Percentiles rank a stretch among this genome's conserved stretches.
phyloP scores from a whole-genome alignment of 2,797 vertebrate species.

The Gymnopithys bicolor region DNA sequence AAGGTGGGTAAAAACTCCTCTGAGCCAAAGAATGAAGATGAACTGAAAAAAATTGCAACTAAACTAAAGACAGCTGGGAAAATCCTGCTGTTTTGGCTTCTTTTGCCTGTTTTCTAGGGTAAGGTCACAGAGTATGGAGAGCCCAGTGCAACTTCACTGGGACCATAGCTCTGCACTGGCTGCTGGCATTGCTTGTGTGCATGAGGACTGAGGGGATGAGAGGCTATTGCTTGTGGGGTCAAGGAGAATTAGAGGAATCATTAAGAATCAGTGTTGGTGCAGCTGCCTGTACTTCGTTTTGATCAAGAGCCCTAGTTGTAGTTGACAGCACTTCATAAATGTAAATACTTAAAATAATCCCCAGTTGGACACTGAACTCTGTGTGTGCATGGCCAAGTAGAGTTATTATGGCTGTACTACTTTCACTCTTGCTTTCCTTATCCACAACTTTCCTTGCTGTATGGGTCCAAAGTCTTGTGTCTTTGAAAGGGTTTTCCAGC shows the following conservation, averaged over 20 bases:
- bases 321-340: not conserved
- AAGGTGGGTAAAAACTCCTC: not conserved
- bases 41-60: not conserved
- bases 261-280: not conserved
- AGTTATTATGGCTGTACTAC: not conserved
- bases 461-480: not conserved
- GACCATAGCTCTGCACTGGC: not conserved
- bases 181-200: not conserved
- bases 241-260: not conserved
- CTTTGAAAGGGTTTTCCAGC: not conserved
- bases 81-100: not conserved
- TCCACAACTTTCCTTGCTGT: not conserved
- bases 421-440: not conserved
- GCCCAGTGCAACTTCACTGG: not conserved
- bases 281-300: not conserved
- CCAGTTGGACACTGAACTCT: not conserved
- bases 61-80: not conserved
- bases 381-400: not conserved
- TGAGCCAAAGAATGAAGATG: not conserved
- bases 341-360: not conserved
- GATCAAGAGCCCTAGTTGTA: not conserved
- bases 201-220: accelerated
- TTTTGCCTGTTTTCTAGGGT: not conserved
- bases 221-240: not conserved
- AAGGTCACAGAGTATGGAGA: not conserved